Evolutionary conservation across 2,113 vertebrate genomes (phyloP).

Genomic region (Barbus barbus): DNA sequence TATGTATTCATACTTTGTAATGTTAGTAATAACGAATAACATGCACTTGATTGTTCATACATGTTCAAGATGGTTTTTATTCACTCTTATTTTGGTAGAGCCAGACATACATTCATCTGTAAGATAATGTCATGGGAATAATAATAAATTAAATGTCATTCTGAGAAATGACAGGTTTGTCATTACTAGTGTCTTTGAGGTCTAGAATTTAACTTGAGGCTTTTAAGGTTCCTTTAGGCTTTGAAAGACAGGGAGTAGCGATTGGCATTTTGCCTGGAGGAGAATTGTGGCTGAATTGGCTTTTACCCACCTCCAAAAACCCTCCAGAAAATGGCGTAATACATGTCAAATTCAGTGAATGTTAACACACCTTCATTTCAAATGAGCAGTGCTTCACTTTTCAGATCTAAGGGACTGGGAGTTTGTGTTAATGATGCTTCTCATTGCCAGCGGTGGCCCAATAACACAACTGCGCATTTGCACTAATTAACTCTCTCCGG

Average conservation of each 20-base stretch:
- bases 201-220: slow-evolving; percentile 1
- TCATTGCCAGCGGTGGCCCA: slow-evolving; percentile 48
- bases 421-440: slow-evolving; percentile 45
- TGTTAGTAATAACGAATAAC: slow-evolving; percentile 54
- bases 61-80: slow-evolving; percentile 61
- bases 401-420: slow-evolving; percentile 33
- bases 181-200: slow-evolving; percentile 11
- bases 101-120: slow-evolving; percentile 59
- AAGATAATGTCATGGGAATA: slow-evolving; percentile 56
- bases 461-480: slow-evolving; percentile 47
- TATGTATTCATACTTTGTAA: slow-evolving; percentile 64
- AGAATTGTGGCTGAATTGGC: slow-evolving; percentile 34
- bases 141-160: slow-evolving; percentile 61
- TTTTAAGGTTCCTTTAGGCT: slow-evolving; percentile 7
- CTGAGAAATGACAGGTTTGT: slow-evolving; percentile 34
- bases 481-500: slow-evolving; percentile 56
- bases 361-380: slow-evolving; percentile 27
- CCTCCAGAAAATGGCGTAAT: slow-evolving; percentile 12
- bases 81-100: slow-evolving; percentile 61
- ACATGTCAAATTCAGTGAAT: slow-evolving; percentile 16
- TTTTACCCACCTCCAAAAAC: slow-evolving; percentile 26
- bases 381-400: slow-evolving; percentile 13
- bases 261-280: slow-evolving; percentile 38
- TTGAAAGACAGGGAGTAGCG: neutral
- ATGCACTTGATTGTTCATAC: slow-evolving; percentile 55